Evolutionary conservation across 1,140 invertebrate genomes (phyloP).

Genomic region (Sinella curviseta): DNA sequence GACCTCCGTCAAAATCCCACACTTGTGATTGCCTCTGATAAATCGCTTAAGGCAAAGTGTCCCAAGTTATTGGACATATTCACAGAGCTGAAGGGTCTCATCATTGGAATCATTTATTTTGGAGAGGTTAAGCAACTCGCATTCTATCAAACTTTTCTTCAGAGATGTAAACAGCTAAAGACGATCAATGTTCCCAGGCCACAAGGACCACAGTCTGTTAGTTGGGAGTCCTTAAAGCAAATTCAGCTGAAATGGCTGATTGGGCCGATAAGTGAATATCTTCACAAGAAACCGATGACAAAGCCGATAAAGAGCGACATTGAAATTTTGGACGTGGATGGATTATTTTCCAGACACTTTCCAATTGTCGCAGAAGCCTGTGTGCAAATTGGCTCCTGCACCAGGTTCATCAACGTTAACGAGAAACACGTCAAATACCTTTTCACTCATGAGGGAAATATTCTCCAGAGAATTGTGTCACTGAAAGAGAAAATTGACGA

Average conservation of each 20-base stretch:
- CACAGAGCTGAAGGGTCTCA: neutral
- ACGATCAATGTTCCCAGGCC: neutral
- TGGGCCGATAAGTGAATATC: neutral
- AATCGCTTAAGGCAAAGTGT: neutral
- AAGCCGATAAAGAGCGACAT: neutral
- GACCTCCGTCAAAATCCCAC: neutral
- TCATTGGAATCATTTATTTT: neutral
- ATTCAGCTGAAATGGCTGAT: neutral
- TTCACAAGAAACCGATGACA: neutral
- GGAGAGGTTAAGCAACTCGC: neutral
- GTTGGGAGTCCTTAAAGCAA: neutral
- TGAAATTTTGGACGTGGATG: neutral
- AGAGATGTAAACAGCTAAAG: neutral
- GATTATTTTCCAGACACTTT: constrained; percentile 19
- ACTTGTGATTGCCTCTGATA: neutral
- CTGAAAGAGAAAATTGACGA: constrained; percentile 21
- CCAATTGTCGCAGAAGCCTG: neutral
- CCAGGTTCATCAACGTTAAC: neutral
- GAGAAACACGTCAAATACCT: constrained; percentile 23
- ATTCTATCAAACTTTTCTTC: constrained; percentile 5
- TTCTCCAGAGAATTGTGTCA: constrained; percentile 2
- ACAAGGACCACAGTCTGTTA: neutral
- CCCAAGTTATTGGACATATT: neutral
- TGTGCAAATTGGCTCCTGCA: neutral
- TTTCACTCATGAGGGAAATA: neutral